Conservation (phyloP, 2,797 vertebrate genomes). For the Myotis vivesi region DNA sequence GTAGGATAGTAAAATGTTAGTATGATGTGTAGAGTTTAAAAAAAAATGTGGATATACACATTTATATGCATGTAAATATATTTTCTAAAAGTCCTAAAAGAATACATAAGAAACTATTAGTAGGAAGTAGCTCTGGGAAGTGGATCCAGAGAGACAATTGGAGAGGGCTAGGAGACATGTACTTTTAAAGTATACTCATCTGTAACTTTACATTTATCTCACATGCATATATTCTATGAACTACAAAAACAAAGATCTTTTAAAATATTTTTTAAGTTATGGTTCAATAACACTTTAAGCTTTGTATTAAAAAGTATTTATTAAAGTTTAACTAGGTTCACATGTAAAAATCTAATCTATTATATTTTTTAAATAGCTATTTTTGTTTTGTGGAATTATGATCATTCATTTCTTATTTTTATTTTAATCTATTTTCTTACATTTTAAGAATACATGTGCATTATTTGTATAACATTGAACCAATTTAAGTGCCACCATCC, state of each 20-base stretch:
- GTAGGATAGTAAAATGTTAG: neutral
- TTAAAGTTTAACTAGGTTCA: constrained; percentile 6
- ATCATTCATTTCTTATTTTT: neutral
- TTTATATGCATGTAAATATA: neutral
- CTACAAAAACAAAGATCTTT: neutral
- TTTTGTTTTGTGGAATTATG: neutral
- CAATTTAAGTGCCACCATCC: neutral
- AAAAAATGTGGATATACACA: neutral
- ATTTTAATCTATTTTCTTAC: neutral
- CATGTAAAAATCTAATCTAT: neutral
- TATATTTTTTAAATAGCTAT: too few species aligned
- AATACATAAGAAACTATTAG: neutral
- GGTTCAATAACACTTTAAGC: neutral
- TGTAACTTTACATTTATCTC: neutral
- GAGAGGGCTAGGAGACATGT: neutral
- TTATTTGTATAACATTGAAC: neutral
- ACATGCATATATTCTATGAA: neutral
- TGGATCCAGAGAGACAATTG: neutral
- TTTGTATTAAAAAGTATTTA: constrained; percentile 2
- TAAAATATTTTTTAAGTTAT: neutral
- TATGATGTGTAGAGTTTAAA: neutral
- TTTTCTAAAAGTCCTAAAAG: neutral
- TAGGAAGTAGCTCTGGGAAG: neutral
- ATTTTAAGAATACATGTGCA: constrained; percentile 23
- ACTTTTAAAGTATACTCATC: constrained; percentile 7